Evolutionary conservation across 1,140 invertebrate genomes (phyloP), one percentile per base, ranked within the genome.

Genomic region (Drosophila elegans): DNA sequence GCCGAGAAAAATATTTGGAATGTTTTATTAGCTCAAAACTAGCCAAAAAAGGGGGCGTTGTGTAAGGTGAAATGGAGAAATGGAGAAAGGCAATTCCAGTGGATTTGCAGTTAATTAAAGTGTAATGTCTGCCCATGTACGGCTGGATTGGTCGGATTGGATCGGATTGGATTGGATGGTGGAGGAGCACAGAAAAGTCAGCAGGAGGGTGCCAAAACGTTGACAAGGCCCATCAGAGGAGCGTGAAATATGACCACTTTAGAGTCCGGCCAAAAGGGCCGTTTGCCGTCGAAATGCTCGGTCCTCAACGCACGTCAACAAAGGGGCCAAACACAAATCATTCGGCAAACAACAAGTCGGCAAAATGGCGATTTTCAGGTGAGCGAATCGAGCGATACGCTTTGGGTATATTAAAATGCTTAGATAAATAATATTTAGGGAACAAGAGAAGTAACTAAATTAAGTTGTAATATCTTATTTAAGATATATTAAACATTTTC

Each of bases 1-100:
- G 78, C 66, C 78, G 61, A 80, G 51, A 80, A 77, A 81, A 80
- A 81, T 80, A 81, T 80, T 77, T 80, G 62, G 60, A 77, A 80
- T 80, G 78, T 80, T 80, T 80, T 80, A 80, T 80, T 80, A 81
- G 73, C 78, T 61, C 44, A 13, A 34, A 53, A 42, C 29, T 13
- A 12, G 36, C 10, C 34, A 27, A 13, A 16, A 10, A 13, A 16
- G 4, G 4, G 48, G n/a, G n/a, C n/a, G 34, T 27, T 27, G 25
- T 21, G 12, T n/a, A 4, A 36, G 41, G n/a, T 6, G 16, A 16
- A 21, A 9, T 45, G 45, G 45, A 10, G 42, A 45, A 44, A 25
- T 25, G 21, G 38, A 29, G 12, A 64, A 80, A 71, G 63, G 77
- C 73, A 76, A 76, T 73, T 80, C 56, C 78, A 69, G 48, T 67